Evolutionary conservation across 64 coral and sea anemone species (phyloP), one percentile per base, ranked within the genome.

Genomic region (Pocillopora damicornis): DNA sequence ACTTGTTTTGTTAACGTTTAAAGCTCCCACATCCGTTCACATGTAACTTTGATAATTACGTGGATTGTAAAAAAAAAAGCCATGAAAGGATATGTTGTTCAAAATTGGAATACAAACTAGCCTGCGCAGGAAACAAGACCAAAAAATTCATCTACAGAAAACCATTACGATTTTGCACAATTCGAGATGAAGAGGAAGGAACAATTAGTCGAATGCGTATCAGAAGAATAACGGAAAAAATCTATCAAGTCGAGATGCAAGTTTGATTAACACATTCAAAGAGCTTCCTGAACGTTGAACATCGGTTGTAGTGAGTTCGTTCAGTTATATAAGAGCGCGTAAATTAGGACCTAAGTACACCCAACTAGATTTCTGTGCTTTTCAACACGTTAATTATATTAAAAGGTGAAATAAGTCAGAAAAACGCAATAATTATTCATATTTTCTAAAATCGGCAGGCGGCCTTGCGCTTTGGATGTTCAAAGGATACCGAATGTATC

Each of bases 241-340:
- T 69, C 77, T 68, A 91, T 91, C 78, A 91, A 60, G 58, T 91
- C 91, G 88, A 91, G 86, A 95, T 74, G 79, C 89, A 95, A 83
- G 90, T 78, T 60, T 83, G 85, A 95, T 95, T 95, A 95, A 91
- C 93, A 88, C 93, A 82, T 95, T 88, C 86, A 78, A 66, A 75
- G 79, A 88, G 77, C 89, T 91, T 91, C 91, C 91, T 93, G 79
- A 45, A 37, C 16, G 62, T 56, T 26, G 77, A 64, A 58, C 64
- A 64, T 83, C 66, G 79, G 16, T 89, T 93, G 60, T 82, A 22
- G 80, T 45, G 18, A 85, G 6, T 25, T 72, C 81, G 78, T 63
- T 23, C 17, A 73, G 23, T 42, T 64, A 73, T 45, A 23, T 12
- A 14, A 72, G 25, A 57, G 22, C 81, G 65, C 35, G 20, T 22